Evolutionary conservation across 2,888 invertebrate species (phyloP).

Genomic region (Aplocera efformata): DNA sequence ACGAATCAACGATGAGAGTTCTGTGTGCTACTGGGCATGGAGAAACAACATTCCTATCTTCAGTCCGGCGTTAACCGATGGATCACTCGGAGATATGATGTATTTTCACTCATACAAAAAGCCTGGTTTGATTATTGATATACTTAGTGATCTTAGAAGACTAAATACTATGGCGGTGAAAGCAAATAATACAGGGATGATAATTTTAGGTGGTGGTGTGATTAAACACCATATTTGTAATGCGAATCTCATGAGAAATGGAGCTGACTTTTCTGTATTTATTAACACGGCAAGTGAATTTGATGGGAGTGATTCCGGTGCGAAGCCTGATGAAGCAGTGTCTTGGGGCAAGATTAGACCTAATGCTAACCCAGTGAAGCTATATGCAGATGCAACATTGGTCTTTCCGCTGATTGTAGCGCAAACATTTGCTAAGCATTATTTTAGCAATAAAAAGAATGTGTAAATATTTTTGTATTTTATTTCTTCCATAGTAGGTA

Average conservation of each 20-base stretch:
- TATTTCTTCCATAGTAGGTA: not conserved
- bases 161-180: conserved; percentile 97
- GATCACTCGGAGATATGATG: conserved; percentile 99
- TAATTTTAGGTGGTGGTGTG: conserved; percentile 97
- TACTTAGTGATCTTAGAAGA: conserved; percentile 93
- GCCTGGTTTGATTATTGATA: conserved; percentile 95
- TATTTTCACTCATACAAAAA: conserved; percentile 97
- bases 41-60: conserved; percentile 98
- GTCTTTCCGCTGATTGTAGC: conserved; percentile 97
- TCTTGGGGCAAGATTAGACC: conserved; percentile 99
- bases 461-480: conserved; percentile 42
- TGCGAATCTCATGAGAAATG: conserved; percentile 99
- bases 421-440: conserved; percentile 94
- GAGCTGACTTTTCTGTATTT: conserved; percentile 97
- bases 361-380: conserved; percentile 93
- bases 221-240: conserved; percentile 99
- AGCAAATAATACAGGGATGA: conserved; percentile 95
- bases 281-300: conserved; percentile 97
- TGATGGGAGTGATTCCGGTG: conserved; percentile 99
- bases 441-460: conserved; percentile 78
- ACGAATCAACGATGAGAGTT: conserved; percentile 93
- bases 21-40: conserved; percentile 98
- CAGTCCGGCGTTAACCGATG: conserved; percentile 98
- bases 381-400: conserved; percentile 96
- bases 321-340: conserved; percentile 98